These are phyloP conservation scores for Nothura maculosa DNA, from an alignment of 2,797 vertebrate species.

Conservation along the genomic window DNA sequence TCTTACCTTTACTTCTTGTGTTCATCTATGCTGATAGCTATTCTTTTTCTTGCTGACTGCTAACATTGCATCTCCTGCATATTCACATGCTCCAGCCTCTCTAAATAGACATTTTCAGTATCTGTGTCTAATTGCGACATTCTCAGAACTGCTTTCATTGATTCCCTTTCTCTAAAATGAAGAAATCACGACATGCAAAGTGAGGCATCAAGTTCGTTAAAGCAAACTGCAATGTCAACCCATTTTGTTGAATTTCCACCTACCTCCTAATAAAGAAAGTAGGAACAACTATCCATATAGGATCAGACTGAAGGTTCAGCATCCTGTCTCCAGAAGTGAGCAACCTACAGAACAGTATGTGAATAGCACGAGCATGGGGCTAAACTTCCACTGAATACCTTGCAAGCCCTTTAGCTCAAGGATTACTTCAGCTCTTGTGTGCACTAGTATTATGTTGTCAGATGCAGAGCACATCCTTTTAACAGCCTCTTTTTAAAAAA, in stretches of 20 bases:
- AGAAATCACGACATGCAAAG: not conserved
- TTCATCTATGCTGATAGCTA: not conserved
- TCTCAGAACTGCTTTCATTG: not conserved
- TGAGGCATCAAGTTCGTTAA: not conserved
- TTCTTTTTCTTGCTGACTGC: not conserved
- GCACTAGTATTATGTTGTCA: not conserved
- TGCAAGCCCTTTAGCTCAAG: not conserved
- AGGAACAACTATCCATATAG: not conserved
- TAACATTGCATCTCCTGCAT: not conserved
- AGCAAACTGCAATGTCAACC: not conserved
- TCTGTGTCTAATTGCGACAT: not conserved
- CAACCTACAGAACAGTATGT: not conserved
- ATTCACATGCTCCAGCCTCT: not conserved
- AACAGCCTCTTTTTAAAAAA: too few species aligned
- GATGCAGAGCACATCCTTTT: not conserved
- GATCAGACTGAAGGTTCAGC: fast-evolving
- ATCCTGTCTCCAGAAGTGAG: not conserved
- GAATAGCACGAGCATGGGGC: fast-evolving
- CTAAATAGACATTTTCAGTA: not conserved
- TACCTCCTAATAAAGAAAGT: fast-evolving
- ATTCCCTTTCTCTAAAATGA: not conserved
- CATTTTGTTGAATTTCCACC: not conserved
- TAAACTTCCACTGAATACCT: not conserved
- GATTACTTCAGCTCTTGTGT: not conserved
- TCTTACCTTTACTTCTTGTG: not conserved